Conservation (phyloP, 2,888 invertebrate species). For the Apoda limacodes region DNA sequence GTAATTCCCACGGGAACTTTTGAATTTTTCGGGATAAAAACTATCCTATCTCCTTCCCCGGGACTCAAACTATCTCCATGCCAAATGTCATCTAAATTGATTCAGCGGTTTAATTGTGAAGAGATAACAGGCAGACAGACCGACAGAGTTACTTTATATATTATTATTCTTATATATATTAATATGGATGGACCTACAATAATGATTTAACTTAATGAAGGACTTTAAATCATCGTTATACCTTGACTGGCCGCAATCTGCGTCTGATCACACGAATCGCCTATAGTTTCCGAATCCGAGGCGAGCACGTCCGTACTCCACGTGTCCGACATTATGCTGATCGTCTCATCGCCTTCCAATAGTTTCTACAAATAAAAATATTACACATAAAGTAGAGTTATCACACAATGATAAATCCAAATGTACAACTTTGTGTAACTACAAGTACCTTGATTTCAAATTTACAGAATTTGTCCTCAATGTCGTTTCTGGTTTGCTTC, state of each 20-base stretch:
- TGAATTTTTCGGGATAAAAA: no score
- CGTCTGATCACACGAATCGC: constrained; percentile 76
- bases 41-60: no score
- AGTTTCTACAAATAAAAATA: constrained; percentile 54
- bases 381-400: constrained; percentile 1
- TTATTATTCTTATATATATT: no score
- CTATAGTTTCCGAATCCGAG: constrained; percentile 95
- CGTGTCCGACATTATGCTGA: constrained; percentile 97
- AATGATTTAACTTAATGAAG: neutral
- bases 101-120: no score
- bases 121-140: no score
- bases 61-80: no score
- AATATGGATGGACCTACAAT: no score
- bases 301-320: constrained; percentile 99
- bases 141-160: no score
- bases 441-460: constrained; percentile 87
- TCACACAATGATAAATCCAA: neutral
- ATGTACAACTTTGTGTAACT: neutral
- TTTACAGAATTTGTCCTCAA: constrained; percentile 98
- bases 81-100: no score
- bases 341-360: constrained; percentile 90
- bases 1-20: no score
- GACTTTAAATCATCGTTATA: constrained; percentile 18
- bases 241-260: constrained; percentile 37
- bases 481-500: constrained; percentile 90